These are phyloP conservation scores for Azemiops feae DNA, from an alignment of 2,113 vertebrate species.

Conservation along the genomic window DNA sequence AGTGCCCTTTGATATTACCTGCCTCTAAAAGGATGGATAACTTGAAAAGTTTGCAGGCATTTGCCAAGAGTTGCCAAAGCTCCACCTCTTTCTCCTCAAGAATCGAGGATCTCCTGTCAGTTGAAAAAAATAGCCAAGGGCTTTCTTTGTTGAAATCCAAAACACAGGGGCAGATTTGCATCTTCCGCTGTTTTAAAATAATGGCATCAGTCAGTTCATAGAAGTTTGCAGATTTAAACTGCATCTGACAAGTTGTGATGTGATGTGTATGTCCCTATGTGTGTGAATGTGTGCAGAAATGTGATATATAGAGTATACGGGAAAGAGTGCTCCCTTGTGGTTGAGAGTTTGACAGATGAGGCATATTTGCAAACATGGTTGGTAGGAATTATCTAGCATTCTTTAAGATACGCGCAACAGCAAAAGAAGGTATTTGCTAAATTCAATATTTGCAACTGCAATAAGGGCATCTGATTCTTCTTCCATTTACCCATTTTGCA, in stretches of 20 bases:
- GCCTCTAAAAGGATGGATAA: conserved; percentile 62
- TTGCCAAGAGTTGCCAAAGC: conserved; percentile 59
- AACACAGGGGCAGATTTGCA: conserved; percentile 61
- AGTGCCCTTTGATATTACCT: conserved; percentile 62
- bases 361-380: not conserved
- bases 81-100: conserved; percentile 64
- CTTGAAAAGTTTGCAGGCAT: conserved; percentile 58
- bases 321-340: conserved; percentile 75
- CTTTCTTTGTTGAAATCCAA: conserved; percentile 67
- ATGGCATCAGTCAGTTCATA: conserved; percentile 60
- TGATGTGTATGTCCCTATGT: conserved; percentile 1
- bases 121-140: conserved; percentile 59
- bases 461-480: not conserved
- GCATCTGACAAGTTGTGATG: conserved; percentile 39
- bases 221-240: conserved; percentile 65
- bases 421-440: not conserved
- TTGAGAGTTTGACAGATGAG: conserved; percentile 61
- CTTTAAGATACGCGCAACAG: not conserved
- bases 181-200: conserved; percentile 63
- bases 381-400: not conserved
- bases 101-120: conserved; percentile 60
- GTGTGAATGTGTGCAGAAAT: conserved; percentile 34
- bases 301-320: conserved; percentile 51
- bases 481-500: not conserved
- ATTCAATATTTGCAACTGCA: not conserved